Evolutionary conservation across 2,797 vertebrate species (phyloP), one percentile per base, ranked within the genome.

Genomic region (Rhynchonycteris naso): DNA sequence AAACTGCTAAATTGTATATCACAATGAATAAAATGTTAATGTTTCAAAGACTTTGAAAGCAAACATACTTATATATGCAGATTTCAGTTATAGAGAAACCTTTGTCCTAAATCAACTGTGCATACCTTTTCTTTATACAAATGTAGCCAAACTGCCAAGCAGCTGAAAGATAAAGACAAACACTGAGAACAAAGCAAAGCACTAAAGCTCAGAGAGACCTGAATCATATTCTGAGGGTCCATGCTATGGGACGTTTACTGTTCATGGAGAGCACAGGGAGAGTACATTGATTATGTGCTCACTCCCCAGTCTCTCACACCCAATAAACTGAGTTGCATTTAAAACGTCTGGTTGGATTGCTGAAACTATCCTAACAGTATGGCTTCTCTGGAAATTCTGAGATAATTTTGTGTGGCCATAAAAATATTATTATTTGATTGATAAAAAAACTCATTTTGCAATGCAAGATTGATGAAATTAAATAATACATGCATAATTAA

Each of bases 21-120:
- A 30, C 91, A 90, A 61, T 93, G 92, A 96, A 95, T 91, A 94
- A 96, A 90, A 97, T 96, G 95, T 95, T 95, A 96, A 93, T 95
- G 90, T 95, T 97, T 95, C 91, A 82, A 94, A 94, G 89, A 82
- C 86, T 97, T 93, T 96, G 80, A 97, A 97, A 93, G 81, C 76
- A 95, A 97, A 91, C 89, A 95, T 54, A 59, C 88, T 93, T 93
- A 91, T 80, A 94, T 90, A 94, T 97, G 90, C 89, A 96, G 81
- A 95, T 97, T 97, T 93, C 33, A 79, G 54, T 72, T 94, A 91
- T 43, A 92, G 85, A 93, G 75, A 88, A 93, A 86, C 61, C 50
- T 65, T 95, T 74, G 68, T 87, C 74, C 30, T 92, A 93, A 95
- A 78, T 89, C 71, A 97, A 81, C 79, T 75, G 65, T 96, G 74